Evolutionary conservation across 2,888 invertebrate genomes (phyloP), one percentile per base, ranked within the genome.

Genomic region (Orthosia incerta): DNA sequence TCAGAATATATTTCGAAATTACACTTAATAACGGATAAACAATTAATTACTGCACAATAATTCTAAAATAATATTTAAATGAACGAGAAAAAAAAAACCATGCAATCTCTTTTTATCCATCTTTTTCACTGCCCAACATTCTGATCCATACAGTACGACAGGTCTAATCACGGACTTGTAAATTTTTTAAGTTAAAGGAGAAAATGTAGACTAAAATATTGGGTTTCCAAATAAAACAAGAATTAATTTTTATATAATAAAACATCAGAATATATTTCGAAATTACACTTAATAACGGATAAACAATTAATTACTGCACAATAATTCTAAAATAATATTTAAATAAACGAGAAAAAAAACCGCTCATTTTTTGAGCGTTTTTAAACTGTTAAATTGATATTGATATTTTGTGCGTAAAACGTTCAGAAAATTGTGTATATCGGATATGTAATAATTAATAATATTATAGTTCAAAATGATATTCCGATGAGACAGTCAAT

Each of bases 191-290:
- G n/a, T n/a, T n/a, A n/a, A n/a, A n/a, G n/a, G n/a, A n/a, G n/a
- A n/a, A n/a, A n/a, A 53, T 16, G 31, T 0, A 0, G 1, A 45
- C 15, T 7, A 12, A 0, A 20, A 39, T 51, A 18, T 46, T 5
- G 3, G 39, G 59, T 5, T 16, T 50, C 0, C 1, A 87, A 93
- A 91, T 92, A 84, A 94, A 93, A 93, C 91, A 84, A 68, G 68
- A 79, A 45, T 56, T 80, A 78, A 82, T 82, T 85, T 80, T 90
- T 92, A 91, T 94, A 93, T 92, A 92, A 92, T 90, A 95, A 91
- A 95, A 95, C 95, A 95, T 96, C 94, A 94, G 94, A 95, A 95
- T 95, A 95, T 94, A 95, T 94, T 95, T 94, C 93, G 92, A 95
- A 95, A 95, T 88, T 93, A 95, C 94, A 93, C 92, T 88, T 87